Conservation (phyloP, 2,888 invertebrate genomes). For the Drosophila mettleri region DNA sequence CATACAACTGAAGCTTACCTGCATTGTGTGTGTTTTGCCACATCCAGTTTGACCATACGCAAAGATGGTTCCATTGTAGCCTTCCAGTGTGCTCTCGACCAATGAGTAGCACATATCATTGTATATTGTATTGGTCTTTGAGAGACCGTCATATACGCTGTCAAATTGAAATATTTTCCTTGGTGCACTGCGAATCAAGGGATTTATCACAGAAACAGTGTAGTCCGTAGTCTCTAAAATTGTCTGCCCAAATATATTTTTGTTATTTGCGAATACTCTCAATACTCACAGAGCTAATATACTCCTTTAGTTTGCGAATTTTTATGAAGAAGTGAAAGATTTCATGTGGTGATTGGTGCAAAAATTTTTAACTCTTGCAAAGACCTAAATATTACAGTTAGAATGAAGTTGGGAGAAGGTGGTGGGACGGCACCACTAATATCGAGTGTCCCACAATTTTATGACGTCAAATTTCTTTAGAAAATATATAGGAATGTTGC, state of each 20-base stretch:
- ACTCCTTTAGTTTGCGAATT: too few species aligned
- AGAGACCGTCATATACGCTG: conserved; percentile 91
- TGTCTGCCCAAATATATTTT: conserved; percentile 84
- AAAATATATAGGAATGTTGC: too few species aligned
- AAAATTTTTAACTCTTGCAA: too few species aligned
- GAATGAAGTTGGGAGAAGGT: too few species aligned
- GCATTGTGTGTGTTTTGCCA: conserved; percentile 96
- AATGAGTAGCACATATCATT: conserved; percentile 94
- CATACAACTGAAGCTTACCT: conserved; percentile 85
- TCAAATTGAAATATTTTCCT: conserved; percentile 93
- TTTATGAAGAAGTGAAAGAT: too few species aligned
- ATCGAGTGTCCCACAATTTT: too few species aligned
- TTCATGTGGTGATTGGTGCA: too few species aligned
- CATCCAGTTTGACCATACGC: conserved; percentile 97
- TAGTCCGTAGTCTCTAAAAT: conserved; percentile 88
- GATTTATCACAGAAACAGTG: conserved; percentile 88
- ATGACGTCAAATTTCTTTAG: too few species aligned
- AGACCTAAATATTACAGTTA: too few species aligned
- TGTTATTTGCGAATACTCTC: background rate
- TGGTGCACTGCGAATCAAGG: conserved; percentile 87
- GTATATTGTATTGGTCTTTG: conserved; percentile 94
- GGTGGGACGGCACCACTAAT: too few species aligned
- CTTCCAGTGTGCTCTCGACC: conserved; percentile 94
- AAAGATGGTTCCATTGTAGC: conserved; percentile 96
- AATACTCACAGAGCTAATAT: too few species aligned